Evolutionary conservation across 2,888 invertebrate species (phyloP).

Genomic region (Nomada ferruginata): DNA sequence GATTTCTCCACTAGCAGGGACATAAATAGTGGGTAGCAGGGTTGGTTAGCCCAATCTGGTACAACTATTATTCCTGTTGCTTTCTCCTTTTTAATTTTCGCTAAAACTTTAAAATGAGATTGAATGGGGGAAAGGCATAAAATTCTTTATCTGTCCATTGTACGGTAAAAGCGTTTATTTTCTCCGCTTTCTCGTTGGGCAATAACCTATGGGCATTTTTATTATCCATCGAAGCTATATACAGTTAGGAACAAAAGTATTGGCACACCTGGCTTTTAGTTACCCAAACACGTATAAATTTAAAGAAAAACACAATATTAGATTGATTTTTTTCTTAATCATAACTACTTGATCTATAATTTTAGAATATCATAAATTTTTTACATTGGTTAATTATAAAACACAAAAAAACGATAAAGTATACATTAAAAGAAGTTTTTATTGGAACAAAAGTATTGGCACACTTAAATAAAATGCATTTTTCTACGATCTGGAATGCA

Average conservation of each 20-base stretch:
- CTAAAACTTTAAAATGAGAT: background rate
- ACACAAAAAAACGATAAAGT: too few species aligned
- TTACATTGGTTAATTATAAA: too few species aligned
- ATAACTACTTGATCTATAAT: background rate
- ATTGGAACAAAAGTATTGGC: too few species aligned
- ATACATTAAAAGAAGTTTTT: too few species aligned
- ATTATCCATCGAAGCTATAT: conserved; percentile 11
- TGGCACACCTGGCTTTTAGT: too few species aligned
- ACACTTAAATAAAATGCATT: too few species aligned
- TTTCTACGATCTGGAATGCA: too few species aligned
- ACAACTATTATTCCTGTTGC: conserved; percentile 19
- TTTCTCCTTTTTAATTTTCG: conserved; percentile 9
- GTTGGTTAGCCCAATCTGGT: background rate
- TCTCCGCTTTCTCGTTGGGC: too few species aligned
- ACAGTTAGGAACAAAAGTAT: background rate
- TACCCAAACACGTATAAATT: too few species aligned
- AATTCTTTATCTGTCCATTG: background rate
- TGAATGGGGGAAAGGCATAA: conserved; percentile 18
- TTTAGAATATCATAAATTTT: background rate
- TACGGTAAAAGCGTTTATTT: too few species aligned
- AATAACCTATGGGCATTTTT: background rate
- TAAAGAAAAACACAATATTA: background rate
- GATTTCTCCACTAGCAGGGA: background rate
- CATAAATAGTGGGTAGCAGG: background rate
- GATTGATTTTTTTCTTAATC: background rate